Conservation (phyloP, 2,797 vertebrate genomes). For the Knipowitschia caucasica region DNA sequence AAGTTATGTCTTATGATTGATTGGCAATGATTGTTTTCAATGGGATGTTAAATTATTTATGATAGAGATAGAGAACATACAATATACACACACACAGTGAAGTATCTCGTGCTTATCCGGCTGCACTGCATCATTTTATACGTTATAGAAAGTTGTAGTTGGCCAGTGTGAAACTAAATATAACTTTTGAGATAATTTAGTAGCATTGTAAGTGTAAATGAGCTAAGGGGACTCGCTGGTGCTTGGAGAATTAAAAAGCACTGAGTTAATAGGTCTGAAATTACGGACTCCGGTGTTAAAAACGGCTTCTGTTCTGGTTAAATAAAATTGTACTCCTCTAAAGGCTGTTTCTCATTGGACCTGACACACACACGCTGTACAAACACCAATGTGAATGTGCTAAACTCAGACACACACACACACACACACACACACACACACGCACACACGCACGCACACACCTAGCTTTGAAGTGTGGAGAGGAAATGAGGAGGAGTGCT, state of each 20-base stretch:
- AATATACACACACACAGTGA: too few relatives aligned
- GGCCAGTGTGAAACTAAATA: conserved; percentile 3
- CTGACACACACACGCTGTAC: conserved; percentile 29
- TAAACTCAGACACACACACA: conserved; percentile 1
- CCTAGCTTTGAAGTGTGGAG: conserved; percentile 54
- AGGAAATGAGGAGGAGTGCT: conserved; percentile 68
- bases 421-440: conserved; percentile 10
- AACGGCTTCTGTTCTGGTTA: conserved; percentile 63
- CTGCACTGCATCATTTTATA: conserved; percentile 8
- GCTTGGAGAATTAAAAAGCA: conserved; percentile 59
- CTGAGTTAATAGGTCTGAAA: conserved; percentile 61
- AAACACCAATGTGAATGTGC: conserved; percentile 22
- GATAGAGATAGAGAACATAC: conserved; percentile 37
- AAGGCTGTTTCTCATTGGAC: conserved; percentile 59
- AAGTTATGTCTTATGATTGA: too few relatives aligned
- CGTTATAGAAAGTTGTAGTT: conserved; percentile 21
- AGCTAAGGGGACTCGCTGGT: conserved; percentile 36
- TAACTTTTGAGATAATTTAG: conserved; percentile 23
- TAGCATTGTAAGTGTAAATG: conserved; percentile 46
- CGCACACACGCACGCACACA: conserved; percentile 8
- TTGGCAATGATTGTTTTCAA: too few relatives aligned
- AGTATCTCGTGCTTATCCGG: too few relatives aligned
- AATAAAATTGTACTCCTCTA: conserved; percentile 60
- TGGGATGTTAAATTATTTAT: conserved; percentile 29
- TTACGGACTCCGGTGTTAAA: conserved; percentile 50